Evolutionary conservation across 2,113 vertebrate genomes (phyloP).

Genomic region (Lates calcarifer): DNA sequence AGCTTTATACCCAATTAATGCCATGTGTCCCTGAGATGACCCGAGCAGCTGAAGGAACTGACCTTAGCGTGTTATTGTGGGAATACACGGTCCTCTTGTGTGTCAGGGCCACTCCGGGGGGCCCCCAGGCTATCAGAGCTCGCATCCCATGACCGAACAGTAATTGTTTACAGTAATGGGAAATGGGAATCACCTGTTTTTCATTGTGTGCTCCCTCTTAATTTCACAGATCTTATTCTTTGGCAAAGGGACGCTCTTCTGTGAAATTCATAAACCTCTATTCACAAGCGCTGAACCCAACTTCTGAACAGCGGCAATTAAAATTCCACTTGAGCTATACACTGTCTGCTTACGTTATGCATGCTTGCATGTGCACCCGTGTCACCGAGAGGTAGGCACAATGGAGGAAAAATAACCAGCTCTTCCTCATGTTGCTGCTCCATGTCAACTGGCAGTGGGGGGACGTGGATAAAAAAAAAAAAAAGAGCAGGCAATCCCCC

Average conservation of each 20-base stretch:
- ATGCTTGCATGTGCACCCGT: not conserved
- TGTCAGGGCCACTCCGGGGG: conserved; percentile 15
- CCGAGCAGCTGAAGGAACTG: conserved; percentile 44
- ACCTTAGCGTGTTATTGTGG: conserved; percentile 52
- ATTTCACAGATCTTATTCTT: not conserved
- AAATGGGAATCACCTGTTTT: conserved; percentile 16
- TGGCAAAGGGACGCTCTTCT: not conserved
- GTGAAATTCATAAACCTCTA: not conserved
- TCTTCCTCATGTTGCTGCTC: not conserved
- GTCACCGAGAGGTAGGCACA: conserved; percentile 21
- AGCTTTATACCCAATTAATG: conserved; percentile 31
- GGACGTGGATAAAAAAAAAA: not conserved
- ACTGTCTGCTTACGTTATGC: conserved; percentile 36
- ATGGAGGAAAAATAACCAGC: conserved; percentile 23
- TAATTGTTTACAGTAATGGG: conserved; percentile 12
- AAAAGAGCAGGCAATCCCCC: not conserved
- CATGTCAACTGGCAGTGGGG: not conserved
- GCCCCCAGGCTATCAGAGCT: not conserved
- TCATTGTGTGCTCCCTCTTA: not conserved
- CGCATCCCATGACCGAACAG: conserved; percentile 2
- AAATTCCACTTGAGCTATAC: conserved; percentile 55
- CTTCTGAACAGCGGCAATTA: conserved; percentile 49
- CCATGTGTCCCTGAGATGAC: conserved; percentile 50
- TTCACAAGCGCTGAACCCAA: not conserved
- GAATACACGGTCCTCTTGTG: conserved; percentile 20